A percentile compares a stretch with the other conserved stretches of the same genome.
Evolutionary conservation across 2,797 vertebrate species (phyloP).

Genomic region (Pagetopsis macropterus): DNA sequence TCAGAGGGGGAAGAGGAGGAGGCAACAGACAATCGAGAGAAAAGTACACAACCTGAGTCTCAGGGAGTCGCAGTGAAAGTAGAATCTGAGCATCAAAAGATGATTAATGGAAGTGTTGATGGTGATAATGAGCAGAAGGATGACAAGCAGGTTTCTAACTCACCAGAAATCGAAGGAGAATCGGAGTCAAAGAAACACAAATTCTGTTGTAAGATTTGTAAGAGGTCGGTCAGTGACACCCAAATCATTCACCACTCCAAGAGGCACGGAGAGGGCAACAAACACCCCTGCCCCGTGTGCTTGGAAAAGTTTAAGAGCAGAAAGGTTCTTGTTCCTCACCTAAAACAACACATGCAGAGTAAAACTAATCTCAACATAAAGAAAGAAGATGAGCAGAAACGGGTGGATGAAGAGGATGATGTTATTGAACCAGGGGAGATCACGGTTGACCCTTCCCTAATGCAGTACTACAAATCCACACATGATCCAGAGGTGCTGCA

Average conservation of each 20-base stretch:
- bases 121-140: slow-evolving; percentile 26
- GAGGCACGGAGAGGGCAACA: slow-evolving; percentile 89
- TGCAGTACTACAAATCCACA: slow-evolving; percentile 84
- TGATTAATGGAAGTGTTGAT: slow-evolving; percentile 60
- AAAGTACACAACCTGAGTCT: slow-evolving; percentile 77
- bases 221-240: slow-evolving; percentile 88
- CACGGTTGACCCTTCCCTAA: slow-evolving; percentile 81
- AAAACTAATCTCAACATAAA: slow-evolving; percentile 82
- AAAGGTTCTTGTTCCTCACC: slow-evolving; percentile 91
- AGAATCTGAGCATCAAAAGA: slow-evolving; percentile 44
- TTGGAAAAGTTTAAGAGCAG: slow-evolving; percentile 90
- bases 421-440: slow-evolving; percentile 84
- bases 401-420: slow-evolving; percentile 70
- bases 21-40: slow-evolving; percentile 72
- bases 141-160: slow-evolving; percentile 20
- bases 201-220: slow-evolving; percentile 93
- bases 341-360: slow-evolving; percentile 92
- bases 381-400: slow-evolving; percentile 69
- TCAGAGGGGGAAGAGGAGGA: slow-evolving; percentile 85
- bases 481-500: slow-evolving; percentile 81
- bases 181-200: slow-evolving; percentile 85
- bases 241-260: slow-evolving; percentile 94
- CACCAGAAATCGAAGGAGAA: slow-evolving; percentile 30
- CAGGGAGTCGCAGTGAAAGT: slow-evolving; percentile 56
- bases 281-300: slow-evolving; percentile 92